Base-by-base conservation (phyloP, 2,113 vertebrate genomes). In the Caranx ignobilis region DNA sequence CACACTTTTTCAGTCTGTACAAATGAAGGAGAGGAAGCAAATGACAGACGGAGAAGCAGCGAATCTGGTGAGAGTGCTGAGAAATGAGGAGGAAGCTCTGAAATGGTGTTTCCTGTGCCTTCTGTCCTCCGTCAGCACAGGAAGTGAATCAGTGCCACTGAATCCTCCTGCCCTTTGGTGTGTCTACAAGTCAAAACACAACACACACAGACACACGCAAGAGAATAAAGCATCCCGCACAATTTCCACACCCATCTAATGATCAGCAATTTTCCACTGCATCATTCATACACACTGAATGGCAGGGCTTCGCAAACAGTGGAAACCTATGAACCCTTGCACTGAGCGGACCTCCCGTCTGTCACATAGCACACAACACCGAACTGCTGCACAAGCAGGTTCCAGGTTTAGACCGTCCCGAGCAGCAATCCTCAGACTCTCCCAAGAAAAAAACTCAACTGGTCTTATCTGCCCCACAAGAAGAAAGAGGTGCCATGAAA, bases 401-500 rank as follows among this genome's bases (percentile, higher is more conserved):
- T 45, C 59, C 61, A 71, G 66, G 71, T 75, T 18, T 11, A 72
- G 35, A 65, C 67, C 48, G 26, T 32, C 48, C 47, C 5, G 13
- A 31, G 70, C 47, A 31, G 67, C 26, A 72, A 69, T 31, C 70
- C 61, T 52, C 32, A 76, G 61, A 59, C 41, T 16, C 16, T 57
- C 41, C 16, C 16, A 56, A 9, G 26, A 68, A 43, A 54, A 62
- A 72, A 72, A 54, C 48, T 63, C 71, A 55, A 21, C 68, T 62
- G 39, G 76, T 75, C 55, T 86, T 55, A 34, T 63, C 71, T 47
- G 31, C 64, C 76, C 57, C 61, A 41, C 65, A 78, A 68, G 71
- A 84, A 50, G 16, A 87, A 84, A 73, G 71, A 81, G 83, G 81
- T 85, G 84, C 84, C 75, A 80, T 90, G 94, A 96, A 95, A 95